Percentiles rank a stretch among this genome's conserved stretches.
phyloP scores from a whole-genome alignment of 2,113 vertebrate genomes.

The Tretioscincus oriximinensis region DNA sequence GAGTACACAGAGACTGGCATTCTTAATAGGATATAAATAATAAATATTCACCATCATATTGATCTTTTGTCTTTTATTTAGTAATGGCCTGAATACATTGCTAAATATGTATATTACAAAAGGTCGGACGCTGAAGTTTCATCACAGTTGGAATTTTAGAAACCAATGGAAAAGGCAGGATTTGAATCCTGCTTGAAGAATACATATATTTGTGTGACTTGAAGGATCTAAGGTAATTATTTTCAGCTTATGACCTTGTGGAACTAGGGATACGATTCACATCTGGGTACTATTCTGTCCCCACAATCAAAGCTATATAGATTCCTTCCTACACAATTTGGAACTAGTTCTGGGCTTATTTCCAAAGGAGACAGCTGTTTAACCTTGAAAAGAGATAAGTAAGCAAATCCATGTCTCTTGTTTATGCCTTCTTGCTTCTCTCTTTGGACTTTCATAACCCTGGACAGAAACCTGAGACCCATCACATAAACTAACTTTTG shows the following conservation, averaged over 20 bases:
- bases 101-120: not conserved
- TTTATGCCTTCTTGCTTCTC: constrained; percentile 39
- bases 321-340: constrained; percentile 54
- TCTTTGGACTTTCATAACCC: not conserved
- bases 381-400: constrained; percentile 46
- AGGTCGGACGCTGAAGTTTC: not conserved
- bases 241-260: constrained; percentile 15
- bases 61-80: not conserved
- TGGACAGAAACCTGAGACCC: not conserved
- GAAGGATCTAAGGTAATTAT: constrained; percentile 5
- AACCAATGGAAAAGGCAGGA: not conserved
- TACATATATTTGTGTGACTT: constrained; percentile 14
- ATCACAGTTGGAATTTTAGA: constrained; percentile 24
- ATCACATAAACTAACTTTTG: not conserved
- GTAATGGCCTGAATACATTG: not conserved
- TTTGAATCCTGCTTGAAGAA: not conserved
- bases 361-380: constrained; percentile 63
- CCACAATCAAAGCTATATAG: constrained; percentile 31
- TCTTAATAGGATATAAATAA: not conserved
- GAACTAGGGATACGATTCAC: constrained; percentile 38
- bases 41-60: not conserved
- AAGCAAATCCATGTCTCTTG: constrained; percentile 41
- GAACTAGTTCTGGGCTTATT: constrained; percentile 37
- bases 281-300: constrained; percentile 44
- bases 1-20: not conserved